Base-by-base conservation (phyloP, 2,797 vertebrate species). In the Chelon labrosus region DNA sequence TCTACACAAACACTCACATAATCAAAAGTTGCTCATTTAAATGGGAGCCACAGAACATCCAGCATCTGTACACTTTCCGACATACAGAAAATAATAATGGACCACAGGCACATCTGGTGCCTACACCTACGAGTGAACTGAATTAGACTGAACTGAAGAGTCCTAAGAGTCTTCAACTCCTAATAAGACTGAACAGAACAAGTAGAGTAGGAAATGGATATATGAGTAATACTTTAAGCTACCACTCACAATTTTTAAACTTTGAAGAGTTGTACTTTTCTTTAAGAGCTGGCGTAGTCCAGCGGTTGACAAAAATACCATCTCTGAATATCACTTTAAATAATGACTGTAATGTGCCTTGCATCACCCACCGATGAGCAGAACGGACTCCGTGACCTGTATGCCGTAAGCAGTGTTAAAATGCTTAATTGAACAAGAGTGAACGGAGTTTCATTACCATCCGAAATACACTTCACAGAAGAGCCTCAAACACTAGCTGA, bases 381-480 rank as follows among this genome's bases (percentile, higher is more conserved):
- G 22, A 64, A 66, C 49, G 3, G 65, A 61, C 58, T 70, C 39
- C 46, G 46, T 69, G 73, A 78, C 76, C 51, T 55, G 17, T 51
- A 44, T 75, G 67, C 73, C 68, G 77, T 72, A 75, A 82, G 74
- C 76, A 62, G 65, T 82, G 73, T 55, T 77, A 75, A 65, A 77
- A 68, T 75, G 77, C 79, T 73, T 78, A 69, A 87, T 82, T 79
- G 57, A 81, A 75, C 65, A 71, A 64, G 52, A 76, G 27, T 57
- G 62, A 56, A 70, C 58, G 77, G 37, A 80, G 59, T 73, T 79
- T 77, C 47, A 84, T 80, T 68, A 73, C 20, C 44, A 39, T 38
- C 56, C 52, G 31, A 63, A 44, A 52, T 65, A 44, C 46, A 67
- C 73, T 80, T 69, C 56, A 58, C 73, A 0, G 4, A 77, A 75